These are phyloP conservation scores for Nesospiza acunhae DNA, from an alignment of 2,113 vertebrate species.

Conservation along the genomic window DNA sequence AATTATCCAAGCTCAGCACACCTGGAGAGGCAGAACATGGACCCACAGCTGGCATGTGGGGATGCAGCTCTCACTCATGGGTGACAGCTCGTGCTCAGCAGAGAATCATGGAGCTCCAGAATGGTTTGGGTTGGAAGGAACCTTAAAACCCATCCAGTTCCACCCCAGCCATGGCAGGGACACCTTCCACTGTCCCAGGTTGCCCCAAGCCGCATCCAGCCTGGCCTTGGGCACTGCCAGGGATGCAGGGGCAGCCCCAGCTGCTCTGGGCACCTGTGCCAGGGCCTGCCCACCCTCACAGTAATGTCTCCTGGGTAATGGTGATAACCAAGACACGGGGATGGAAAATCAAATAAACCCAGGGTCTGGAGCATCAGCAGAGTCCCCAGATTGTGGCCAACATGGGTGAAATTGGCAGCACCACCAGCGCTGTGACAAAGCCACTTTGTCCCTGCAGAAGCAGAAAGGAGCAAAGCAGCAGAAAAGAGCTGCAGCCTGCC, in stretches of 20 bases:
- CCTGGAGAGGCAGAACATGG: rapidly evolving
- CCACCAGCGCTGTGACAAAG: neutral
- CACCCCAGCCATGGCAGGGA: neutral
- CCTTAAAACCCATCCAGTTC: rapidly evolving
- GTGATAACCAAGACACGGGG: neutral
- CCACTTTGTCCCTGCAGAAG: neutral
- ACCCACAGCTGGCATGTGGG: neutral
- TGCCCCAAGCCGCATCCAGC: neutral
- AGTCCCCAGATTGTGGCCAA: neutral
- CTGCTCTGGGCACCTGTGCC: neutral
- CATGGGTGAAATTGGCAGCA: rapidly evolving
- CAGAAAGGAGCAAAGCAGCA: neutral
- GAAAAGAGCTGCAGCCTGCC: neutral
- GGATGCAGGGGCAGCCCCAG: neutral
- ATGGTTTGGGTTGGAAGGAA: neutral
- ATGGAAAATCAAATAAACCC: neutral
- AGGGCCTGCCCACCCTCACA: neutral
- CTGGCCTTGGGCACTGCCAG: neutral
- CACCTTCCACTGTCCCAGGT: rapidly evolving
- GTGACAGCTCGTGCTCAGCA: neutral
- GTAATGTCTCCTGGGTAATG: neutral
- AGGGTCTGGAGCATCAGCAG: neutral
- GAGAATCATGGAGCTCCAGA: neutral
- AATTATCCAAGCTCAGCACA: neutral
- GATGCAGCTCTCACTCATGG: neutral